Evolutionary conservation across 2,113 vertebrate species (phyloP).

Genomic region (Periophthalmodon schlosseri): DNA sequence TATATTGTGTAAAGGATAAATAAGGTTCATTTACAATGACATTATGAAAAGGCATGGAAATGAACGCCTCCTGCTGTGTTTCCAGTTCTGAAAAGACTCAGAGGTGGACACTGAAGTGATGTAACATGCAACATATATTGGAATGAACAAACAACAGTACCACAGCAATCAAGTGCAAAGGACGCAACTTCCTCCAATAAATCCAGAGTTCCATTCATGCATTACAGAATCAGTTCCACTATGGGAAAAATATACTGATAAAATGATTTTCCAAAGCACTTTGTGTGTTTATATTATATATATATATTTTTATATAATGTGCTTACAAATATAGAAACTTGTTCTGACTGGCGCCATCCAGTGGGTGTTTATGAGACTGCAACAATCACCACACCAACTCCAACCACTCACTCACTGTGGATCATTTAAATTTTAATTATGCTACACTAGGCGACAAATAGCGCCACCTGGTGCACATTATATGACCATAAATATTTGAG

Average conservation of each 20-base stretch:
- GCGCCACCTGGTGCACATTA: too few species aligned
- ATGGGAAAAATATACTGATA: background rate
- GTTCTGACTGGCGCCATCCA: constrained; percentile 20
- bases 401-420: background rate
- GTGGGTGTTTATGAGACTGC: background rate
- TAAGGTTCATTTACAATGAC: constrained; percentile 61
- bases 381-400: background rate
- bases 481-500: too few species aligned
- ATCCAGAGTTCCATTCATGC: too few species aligned
- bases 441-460: too few species aligned
- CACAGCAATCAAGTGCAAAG: background rate
- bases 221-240: background rate
- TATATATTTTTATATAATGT: too few species aligned
- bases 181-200: background rate
- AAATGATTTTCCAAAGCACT: background rate
- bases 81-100: constrained; percentile 11
- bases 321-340: background rate
- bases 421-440: background rate
- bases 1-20: constrained; percentile 47
- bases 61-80: background rate
- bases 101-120: background rate
- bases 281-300: too few species aligned
- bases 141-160: background rate
- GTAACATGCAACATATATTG: background rate
- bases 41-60: constrained; percentile 16